Conservation (phyloP, 2,888 invertebrate species). For the Ophonus ardosiacus region DNA sequence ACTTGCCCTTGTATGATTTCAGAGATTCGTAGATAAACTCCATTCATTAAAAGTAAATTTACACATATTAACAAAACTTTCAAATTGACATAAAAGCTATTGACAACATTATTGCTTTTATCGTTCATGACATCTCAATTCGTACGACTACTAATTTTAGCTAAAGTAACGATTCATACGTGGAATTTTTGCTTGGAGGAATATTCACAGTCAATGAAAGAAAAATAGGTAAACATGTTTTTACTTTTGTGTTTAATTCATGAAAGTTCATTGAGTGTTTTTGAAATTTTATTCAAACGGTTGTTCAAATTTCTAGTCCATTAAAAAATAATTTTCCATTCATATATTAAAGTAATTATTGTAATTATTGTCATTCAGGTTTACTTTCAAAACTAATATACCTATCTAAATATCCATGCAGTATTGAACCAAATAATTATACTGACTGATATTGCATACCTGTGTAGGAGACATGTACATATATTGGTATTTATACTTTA, state of each 20-base stretch:
- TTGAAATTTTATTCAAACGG: neutral
- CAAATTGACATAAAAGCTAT: neutral
- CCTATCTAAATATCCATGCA: neutral
- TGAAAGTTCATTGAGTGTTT: slow-evolving; percentile 19
- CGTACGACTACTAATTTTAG: slow-evolving; percentile 31
- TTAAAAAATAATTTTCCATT: neutral
- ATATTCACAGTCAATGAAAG: neutral
- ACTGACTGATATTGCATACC: neutral
- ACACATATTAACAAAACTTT: slow-evolving; percentile 21
- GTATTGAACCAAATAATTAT: neutral
- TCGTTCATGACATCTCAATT: neutral
- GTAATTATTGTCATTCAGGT: neutral
- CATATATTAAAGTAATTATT: neutral
- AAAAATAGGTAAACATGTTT: slow-evolving; percentile 21
- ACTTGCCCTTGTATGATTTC: slow-evolving; percentile 8
- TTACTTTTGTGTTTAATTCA: neutral
- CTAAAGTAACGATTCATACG: neutral
- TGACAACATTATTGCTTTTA: slow-evolving; percentile 2
- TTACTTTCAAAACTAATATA: neutral
- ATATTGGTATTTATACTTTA: too few relatives aligned
- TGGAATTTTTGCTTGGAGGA: slow-evolving; percentile 4
- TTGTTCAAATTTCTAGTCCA: neutral
- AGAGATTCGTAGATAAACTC: neutral
- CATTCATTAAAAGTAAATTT: slow-evolving; percentile 40
- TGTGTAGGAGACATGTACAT: too few relatives aligned